phyloP scores from a whole-genome alignment of 2,797 vertebrate species.

The Echiichthys vipera region DNA sequence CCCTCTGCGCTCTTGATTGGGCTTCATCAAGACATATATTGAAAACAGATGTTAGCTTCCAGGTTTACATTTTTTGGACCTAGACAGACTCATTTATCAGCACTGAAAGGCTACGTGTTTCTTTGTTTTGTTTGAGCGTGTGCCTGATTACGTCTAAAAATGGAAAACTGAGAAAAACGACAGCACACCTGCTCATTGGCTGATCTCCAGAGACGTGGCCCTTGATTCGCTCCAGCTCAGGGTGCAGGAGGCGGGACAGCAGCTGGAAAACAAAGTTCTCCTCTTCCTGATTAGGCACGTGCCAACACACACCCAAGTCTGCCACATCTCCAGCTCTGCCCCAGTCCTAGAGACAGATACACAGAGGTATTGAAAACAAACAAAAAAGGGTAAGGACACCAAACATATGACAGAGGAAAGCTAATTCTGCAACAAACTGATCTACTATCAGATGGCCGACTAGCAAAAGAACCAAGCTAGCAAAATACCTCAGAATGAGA shows the following conservation, averaged over 20 bases:
- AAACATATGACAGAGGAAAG: constrained; percentile 4
- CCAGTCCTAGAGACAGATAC: constrained; percentile 88
- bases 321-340: constrained; percentile 93
- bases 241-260: constrained; percentile 91
- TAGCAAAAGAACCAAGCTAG: background rate
- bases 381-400: background rate
- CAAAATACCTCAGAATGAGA: background rate
- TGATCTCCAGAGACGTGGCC: constrained; percentile 87
- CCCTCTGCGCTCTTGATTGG: constrained; percentile 17
- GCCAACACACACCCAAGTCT: constrained; percentile 93
- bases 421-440: background rate
- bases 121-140: constrained; percentile 27
- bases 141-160: constrained; percentile 19
- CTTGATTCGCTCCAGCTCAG: constrained; percentile 90
- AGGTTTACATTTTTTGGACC: background rate
- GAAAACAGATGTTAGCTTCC: constrained; percentile 39
- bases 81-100: constrained; percentile 17
- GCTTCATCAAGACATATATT: constrained; percentile 7
- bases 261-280: constrained; percentile 92
- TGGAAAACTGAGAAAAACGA: constrained; percentile 9
- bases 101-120: background rate
- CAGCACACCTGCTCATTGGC: constrained; percentile 91
- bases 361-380: constrained; percentile 32
- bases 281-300: constrained; percentile 91
- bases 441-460: constrained; percentile 6